Percentiles rank a stretch among this genome's conserved stretches.
phyloP scores from a whole-genome alignment of 2,888 invertebrate genomes.

The Lutraria lutraria region DNA sequence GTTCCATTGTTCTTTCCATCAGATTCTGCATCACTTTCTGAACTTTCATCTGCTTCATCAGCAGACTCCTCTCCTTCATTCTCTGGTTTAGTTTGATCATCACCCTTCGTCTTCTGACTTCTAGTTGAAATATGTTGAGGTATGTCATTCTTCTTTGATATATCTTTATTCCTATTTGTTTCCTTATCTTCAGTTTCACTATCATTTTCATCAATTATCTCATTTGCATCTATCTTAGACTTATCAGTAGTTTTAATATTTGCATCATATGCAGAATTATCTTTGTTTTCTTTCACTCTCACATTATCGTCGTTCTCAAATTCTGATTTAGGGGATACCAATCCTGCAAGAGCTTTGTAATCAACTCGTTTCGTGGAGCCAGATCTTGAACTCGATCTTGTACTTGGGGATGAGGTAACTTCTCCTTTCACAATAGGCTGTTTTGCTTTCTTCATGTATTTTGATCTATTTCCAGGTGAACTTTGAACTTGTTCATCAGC shows the following conservation, averaged over 20 bases:
- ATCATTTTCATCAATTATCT: neutral
- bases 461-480: neutral
- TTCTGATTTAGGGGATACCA: neutral
- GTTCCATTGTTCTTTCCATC: neutral
- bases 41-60: neutral
- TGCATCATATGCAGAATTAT: neutral
- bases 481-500: neutral
- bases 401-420: neutral
- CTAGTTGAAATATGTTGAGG: neutral
- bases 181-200: neutral
- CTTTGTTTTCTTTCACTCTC: neutral
- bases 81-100: neutral
- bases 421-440: neutral
- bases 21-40: conserved; percentile 2
- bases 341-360: conserved; percentile 51
- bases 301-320: neutral
- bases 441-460: neutral
- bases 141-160: neutral
- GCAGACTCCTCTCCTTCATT: conserved; percentile 2
- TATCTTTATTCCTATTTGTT: neutral
- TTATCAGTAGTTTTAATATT: neutral
- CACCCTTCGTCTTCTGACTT: neutral
- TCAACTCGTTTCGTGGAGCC: conserved; percentile 33
- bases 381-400: conserved; percentile 28
- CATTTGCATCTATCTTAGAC: neutral